These are phyloP conservation scores for Mirounga angustirostris DNA, from an alignment of 2,113 vertebrate genomes.

Conservation along the genomic window DNA sequence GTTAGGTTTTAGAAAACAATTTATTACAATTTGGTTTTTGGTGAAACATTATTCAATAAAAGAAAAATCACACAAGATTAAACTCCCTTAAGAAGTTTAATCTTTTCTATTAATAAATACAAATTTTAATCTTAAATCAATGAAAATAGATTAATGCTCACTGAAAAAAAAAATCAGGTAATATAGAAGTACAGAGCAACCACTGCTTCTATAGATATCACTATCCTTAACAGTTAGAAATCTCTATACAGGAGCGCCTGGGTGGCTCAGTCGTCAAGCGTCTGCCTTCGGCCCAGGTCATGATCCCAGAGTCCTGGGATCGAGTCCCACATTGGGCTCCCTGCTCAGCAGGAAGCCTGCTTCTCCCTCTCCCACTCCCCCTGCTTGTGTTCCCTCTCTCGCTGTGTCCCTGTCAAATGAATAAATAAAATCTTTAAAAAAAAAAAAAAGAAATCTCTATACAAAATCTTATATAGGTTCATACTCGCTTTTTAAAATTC, in stretches of 20 bases:
- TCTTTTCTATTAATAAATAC: not conserved
- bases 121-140: not conserved
- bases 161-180: constrained; percentile 2
- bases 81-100: not conserved
- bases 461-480: not conserved
- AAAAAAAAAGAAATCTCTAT: not conserved
- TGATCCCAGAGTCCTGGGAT: too few relatives aligned
- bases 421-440: too few relatives aligned
- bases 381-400: too few relatives aligned
- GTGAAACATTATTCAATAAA: constrained; percentile 4
- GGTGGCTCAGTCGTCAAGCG: too few relatives aligned
- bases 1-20: constrained; percentile 17
- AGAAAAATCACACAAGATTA: constrained; percentile 45
- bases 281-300: too few relatives aligned
- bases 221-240: not conserved
- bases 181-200: not conserved
- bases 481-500: not conserved
- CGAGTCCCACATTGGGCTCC: too few relatives aligned
- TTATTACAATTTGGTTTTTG: constrained; percentile 23
- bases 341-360: too few relatives aligned
- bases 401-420: too few relatives aligned
- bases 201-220: not conserved
- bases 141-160: constrained; percentile 20
- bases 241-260: not conserved
- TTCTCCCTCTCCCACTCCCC: too few relatives aligned